Percentiles rank a stretch among this genome's conserved stretches.
phyloP scores from a whole-genome alignment of 2,888 invertebrate species.

The Labia minor region DNA sequence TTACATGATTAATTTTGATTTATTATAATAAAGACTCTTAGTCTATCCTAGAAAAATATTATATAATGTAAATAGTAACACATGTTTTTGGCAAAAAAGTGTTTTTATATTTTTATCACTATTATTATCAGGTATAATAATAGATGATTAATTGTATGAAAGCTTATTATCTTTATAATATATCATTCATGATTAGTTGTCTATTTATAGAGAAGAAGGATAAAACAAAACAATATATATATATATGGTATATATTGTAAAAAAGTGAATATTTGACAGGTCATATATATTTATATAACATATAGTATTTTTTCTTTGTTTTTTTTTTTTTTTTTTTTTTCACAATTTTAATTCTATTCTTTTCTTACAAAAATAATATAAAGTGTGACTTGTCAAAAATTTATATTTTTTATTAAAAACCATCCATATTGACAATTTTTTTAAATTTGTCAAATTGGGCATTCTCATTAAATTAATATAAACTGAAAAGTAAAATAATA shows the following conservation, averaged over 20 bases:
- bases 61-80: background rate
- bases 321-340: background rate
- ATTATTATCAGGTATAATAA: conserved; percentile 5
- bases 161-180: too few relatives aligned
- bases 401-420: too few relatives aligned
- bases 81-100: background rate
- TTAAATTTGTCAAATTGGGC: too few relatives aligned
- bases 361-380: too few relatives aligned
- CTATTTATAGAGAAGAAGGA: background rate
- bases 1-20: background rate
- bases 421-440: too few relatives aligned
- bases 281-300: background rate
- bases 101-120: background rate
- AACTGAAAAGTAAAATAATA: too few relatives aligned
- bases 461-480: too few relatives aligned
- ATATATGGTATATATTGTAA: background rate
- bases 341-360: background rate
- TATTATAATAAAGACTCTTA: background rate
- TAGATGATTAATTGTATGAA: background rate
- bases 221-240: background rate
- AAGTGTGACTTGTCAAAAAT: too few relatives aligned
- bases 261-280: background rate
- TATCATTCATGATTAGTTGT: background rate
- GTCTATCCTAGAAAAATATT: background rate
- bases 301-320: too few relatives aligned